These are phyloP conservation scores for Poeciliopsis gracilis DNA, from an alignment of 2,797 vertebrate species.

Conservation along the genomic window DNA sequence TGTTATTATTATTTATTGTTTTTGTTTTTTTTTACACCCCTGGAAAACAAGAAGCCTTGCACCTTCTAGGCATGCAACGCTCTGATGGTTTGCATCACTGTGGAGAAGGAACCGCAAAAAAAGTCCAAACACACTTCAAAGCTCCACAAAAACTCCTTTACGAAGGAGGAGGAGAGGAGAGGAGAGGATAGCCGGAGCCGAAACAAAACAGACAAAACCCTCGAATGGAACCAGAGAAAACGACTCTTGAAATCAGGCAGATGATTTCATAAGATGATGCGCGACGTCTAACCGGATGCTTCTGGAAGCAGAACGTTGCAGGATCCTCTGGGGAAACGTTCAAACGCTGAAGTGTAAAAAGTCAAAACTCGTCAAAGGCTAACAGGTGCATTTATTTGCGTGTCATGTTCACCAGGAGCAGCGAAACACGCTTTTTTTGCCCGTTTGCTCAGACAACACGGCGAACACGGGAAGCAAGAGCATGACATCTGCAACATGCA, in stretches of 20 bases:
- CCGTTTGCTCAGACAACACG: not conserved
- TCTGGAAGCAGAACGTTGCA: no score
- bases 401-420: not conserved
- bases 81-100: slow-evolving; percentile 7
- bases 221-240: not conserved
- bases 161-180: not conserved
- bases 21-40: no score
- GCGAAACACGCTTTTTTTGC: not conserved
- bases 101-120: not conserved
- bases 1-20: not conserved
- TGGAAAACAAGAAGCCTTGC: not conserved
- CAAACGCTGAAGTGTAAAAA: not conserved
- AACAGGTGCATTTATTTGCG: not conserved
- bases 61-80: not conserved
- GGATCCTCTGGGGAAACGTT: not conserved
- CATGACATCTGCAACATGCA: not conserved
- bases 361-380: not conserved
- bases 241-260: not conserved
- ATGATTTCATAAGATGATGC: no score
- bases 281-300: not conserved
- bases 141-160: not conserved
- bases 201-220: not conserved
- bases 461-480: not conserved
- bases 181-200: not conserved
- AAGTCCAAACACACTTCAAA: slow-evolving; percentile 4